These are phyloP conservation scores for Bombus cullumanus DNA, from an alignment of 1,140 invertebrate species.

Conservation along the genomic window DNA sequence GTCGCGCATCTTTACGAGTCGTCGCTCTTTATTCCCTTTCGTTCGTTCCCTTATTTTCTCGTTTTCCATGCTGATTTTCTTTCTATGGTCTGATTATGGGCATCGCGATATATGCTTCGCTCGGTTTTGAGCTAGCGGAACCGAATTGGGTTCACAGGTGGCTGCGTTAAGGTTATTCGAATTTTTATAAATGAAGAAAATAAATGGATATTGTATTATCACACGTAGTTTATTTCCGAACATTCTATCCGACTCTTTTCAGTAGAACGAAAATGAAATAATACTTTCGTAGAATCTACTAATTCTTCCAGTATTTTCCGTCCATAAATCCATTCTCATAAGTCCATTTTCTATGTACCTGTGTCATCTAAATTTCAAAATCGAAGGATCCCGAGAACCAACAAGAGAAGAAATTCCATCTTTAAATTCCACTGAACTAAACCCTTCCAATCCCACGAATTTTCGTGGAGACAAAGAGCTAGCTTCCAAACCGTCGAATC, in stretches of 20 bases:
- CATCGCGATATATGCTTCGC: too few relatives aligned
- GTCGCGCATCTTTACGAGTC: constrained; percentile 45
- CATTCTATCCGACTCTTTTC: too few relatives aligned
- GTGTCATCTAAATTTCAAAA: too few relatives aligned
- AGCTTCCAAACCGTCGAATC: constrained; percentile 12
- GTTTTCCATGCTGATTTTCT: background rate
- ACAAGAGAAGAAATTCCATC: background rate
- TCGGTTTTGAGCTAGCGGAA: background rate
- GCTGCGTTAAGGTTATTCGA: background rate
- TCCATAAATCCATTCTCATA: too few relatives aligned
- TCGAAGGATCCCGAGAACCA: background rate
- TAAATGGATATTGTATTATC: too few relatives aligned
- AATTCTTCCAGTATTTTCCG: too few relatives aligned
- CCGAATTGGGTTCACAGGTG: background rate
- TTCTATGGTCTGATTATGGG: background rate
- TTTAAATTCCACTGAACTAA: background rate
- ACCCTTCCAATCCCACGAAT: background rate
- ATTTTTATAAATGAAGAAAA: background rate
- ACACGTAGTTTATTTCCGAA: background rate
- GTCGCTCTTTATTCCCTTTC: background rate
- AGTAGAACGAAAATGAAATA: too few relatives aligned
- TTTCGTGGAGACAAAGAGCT: background rate
- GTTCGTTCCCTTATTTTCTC: background rate
- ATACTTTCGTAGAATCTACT: too few relatives aligned
- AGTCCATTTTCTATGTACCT: too few relatives aligned